Evolutionary conservation across 2,888 invertebrate species (phyloP).

Genomic region (Caenorhabditis sulstoni): DNA sequence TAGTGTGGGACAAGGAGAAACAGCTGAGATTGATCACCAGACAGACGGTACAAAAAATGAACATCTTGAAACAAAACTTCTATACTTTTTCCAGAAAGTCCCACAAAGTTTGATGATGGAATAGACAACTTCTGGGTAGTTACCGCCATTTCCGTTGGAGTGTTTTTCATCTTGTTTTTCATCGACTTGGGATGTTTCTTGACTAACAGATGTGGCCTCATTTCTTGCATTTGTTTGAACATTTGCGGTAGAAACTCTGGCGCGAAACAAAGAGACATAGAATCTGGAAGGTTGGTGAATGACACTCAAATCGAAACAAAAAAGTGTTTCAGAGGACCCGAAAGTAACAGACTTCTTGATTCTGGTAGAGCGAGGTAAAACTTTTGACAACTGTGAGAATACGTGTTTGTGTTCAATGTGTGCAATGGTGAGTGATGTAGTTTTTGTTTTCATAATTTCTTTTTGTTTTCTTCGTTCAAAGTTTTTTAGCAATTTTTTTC

Average conservation of each 20-base stretch:
- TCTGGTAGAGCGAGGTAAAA: constrained; percentile 49
- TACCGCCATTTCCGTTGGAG: constrained; percentile 69
- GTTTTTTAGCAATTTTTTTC: too few relatives aligned
- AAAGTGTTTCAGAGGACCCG: constrained; percentile 40
- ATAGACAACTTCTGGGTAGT: background rate
- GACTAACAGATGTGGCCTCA: constrained; percentile 84
- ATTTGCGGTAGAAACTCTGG: constrained; percentile 66
- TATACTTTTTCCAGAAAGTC: constrained; percentile 35
- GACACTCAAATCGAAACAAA: too few relatives aligned
- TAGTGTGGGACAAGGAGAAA: constrained; percentile 88
- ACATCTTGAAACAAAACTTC: background rate
- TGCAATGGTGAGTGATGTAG: constrained; percentile 40
- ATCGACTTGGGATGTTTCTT: constrained; percentile 90
- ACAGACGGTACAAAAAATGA: constrained; percentile 61
- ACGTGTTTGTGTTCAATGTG: constrained; percentile 22
- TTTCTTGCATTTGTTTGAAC: constrained; percentile 80
- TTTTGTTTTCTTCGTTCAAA: too few relatives aligned
- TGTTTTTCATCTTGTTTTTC: constrained; percentile 86
- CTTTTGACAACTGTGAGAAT: constrained; percentile 23
- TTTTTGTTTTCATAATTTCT: background rate
- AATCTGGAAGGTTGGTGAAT: constrained; percentile 64
- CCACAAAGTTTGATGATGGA: constrained; percentile 31
- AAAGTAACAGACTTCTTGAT: constrained; percentile 50
- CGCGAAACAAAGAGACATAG: constrained; percentile 59
- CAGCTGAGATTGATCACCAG: constrained; percentile 86